phyloP scores from a whole-genome alignment of 2,113 vertebrate genomes.

The Lagenorhynchus albirostris region DNA sequence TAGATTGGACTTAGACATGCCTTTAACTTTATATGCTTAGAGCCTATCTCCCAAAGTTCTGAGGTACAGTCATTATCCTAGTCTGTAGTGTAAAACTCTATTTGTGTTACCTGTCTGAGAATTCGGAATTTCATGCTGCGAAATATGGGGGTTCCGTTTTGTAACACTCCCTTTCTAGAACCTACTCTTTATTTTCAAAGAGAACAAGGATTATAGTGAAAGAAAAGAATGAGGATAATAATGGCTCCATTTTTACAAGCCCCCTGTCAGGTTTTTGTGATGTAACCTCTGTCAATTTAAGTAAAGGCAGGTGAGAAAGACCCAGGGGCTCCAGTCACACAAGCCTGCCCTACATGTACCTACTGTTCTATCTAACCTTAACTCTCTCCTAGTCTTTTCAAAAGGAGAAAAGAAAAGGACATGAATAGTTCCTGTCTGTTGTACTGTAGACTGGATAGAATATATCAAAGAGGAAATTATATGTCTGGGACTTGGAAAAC shows the following conservation, averaged over 20 bases:
- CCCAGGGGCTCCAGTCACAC: constrained; percentile 66
- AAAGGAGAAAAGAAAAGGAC: constrained; percentile 66
- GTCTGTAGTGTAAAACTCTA: constrained; percentile 56
- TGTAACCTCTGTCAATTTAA: constrained; percentile 71
- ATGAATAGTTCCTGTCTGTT: constrained; percentile 71
- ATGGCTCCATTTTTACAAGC: constrained; percentile 74
- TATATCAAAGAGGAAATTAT: constrained; percentile 72
- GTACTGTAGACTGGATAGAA: constrained; percentile 59
- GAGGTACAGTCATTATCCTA: constrained; percentile 59
- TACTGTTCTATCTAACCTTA: constrained; percentile 66
- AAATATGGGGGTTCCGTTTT: constrained; percentile 76
- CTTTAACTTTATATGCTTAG: constrained; percentile 42
- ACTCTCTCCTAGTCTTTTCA: constrained; percentile 68
- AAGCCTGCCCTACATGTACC: constrained; percentile 62
- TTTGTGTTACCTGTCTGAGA: constrained; percentile 67
- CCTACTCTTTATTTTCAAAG: constrained; percentile 78
- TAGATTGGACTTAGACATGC: not conserved
- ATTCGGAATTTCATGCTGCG: constrained; percentile 73
- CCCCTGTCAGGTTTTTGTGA: constrained; percentile 74
- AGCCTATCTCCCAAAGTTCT: constrained; percentile 37
- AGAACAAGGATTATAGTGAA: constrained; percentile 70
- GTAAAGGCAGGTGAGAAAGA: constrained; percentile 70
- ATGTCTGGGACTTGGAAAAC: constrained; percentile 67
- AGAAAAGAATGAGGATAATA: constrained; percentile 77
- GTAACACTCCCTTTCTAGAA: constrained; percentile 74